Conservation (phyloP, 2,797 vertebrate species). For the Sebastes itinus region DNA sequence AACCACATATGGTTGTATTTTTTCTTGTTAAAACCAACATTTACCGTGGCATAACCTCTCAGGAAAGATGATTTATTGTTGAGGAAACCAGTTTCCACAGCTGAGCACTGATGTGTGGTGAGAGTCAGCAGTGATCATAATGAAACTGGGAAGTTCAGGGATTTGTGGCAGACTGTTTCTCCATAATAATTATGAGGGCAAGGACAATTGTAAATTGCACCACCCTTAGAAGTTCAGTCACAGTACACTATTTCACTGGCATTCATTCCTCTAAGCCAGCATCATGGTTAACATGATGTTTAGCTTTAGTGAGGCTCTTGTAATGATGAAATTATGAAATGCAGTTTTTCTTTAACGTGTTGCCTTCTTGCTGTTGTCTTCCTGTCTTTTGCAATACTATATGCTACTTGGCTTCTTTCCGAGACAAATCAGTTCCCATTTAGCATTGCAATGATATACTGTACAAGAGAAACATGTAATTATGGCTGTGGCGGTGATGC, state of each 20-base stretch:
- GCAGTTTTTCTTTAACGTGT: neutral
- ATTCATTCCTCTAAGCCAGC: neutral
- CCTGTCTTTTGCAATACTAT: neutral
- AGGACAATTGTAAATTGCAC: neutral
- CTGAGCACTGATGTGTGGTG: neutral
- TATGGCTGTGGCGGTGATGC: constrained; percentile 29
- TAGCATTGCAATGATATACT: neutral
- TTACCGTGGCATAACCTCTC: neutral
- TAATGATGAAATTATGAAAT: neutral
- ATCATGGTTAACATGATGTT: neutral
- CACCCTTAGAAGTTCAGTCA: neutral
- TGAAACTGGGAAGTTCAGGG: neutral
- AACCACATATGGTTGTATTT: neutral
- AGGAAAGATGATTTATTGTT: constrained; percentile 2
- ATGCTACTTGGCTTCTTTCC: neutral
- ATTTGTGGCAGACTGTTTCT: neutral
- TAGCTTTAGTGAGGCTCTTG: neutral
- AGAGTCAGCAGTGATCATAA: neutral
- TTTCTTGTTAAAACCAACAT: neutral
- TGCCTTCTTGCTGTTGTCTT: neutral
- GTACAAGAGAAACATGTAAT: constrained; percentile 34
- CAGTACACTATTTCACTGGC: neutral
- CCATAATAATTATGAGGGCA: neutral
- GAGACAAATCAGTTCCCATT: neutral
- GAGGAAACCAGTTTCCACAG: neutral